Evolutionary conservation across 2,113 vertebrate species (phyloP), one percentile per base, ranked within the genome.

Genomic region (Pseudopodoces humilis): DNA sequence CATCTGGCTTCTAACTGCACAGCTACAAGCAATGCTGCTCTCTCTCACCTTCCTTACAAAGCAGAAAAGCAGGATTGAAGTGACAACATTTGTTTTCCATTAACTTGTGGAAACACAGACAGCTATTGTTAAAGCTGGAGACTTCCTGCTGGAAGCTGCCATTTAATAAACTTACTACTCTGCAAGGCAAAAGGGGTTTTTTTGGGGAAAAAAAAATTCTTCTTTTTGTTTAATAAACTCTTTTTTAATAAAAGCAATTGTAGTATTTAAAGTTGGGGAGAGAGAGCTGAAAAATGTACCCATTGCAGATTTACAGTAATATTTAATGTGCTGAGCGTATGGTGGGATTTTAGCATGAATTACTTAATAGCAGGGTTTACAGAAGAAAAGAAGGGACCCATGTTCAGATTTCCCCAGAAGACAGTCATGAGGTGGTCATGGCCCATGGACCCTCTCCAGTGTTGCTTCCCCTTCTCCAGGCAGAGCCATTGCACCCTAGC

Each of bases 21-120:
- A 71, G 74, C 53, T 83, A 74, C 0, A 1, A 71, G 71, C 20
- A 19, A 10, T 33, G 68, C 31, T 63, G 37, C 33, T 67, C 27
- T 37, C 62, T 41, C 47, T 71, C 10, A 6, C 50, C 39, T 83
- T 82, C 39, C 30, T 86, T 43, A 25, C 23, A 18, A 37, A 90
- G 60, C 78, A 90, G 46, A 88, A 92, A 88, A 77, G 71, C 52
- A 64, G 77, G 77, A 63, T 1, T 75, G 77, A 84, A 94, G 31
- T 64, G 72, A 75, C 87, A 81, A 94, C 86, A 89, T 92, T 94
- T 89, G 92, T 84, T 92, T 94, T 84, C 58, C 65, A 92, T 95
- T 92, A 91, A 75, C 81, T 95, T 68, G 72, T 89, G 83, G 91
- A 92, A 95, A 83, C 91, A 84, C 23, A 90, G 19, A 52, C 5